phyloP scores from a whole-genome alignment of 2,888 invertebrate species.

The Stenotaenia linearis region DNA sequence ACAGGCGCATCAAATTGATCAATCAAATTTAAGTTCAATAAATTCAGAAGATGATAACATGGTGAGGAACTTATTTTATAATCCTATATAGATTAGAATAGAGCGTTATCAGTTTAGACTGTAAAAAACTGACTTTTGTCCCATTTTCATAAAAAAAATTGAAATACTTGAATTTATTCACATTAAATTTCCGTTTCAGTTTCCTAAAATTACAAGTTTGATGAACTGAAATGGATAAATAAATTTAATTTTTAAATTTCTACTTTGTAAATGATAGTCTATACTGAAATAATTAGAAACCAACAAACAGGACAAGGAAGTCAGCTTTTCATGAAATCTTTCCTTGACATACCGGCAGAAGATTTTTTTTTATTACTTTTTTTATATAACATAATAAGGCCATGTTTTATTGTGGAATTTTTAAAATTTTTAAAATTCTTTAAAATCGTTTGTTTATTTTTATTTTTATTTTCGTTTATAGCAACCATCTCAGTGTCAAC shows the following conservation, averaged over 20 bases:
- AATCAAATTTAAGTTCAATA: neutral
- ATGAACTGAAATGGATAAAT: neutral
- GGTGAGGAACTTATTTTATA: neutral
- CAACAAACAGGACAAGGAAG: neutral
- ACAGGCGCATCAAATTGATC: neutral
- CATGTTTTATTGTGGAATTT: neutral
- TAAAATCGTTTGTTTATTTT: neutral
- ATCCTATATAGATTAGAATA: neutral
- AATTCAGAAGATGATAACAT: neutral
- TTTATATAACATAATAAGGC: neutral
- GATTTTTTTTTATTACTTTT: neutral
- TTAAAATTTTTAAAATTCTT: neutral
- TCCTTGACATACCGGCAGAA: neutral
- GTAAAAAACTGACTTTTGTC: neutral
- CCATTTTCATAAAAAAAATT: neutral
- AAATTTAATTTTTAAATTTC: neutral
- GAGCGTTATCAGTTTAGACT: neutral
- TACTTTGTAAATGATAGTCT: neutral
- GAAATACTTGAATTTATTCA: no score
- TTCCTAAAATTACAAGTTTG: neutral
- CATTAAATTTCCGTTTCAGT: no score
- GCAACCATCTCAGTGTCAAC: constrained; percentile 28
- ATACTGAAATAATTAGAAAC: neutral
- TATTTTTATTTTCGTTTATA: neutral
- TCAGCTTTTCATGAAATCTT: neutral